These are phyloP conservation scores for Leptopilina clavipes DNA, from an alignment of 1,140 invertebrate genomes.

Conservation along the genomic window DNA sequence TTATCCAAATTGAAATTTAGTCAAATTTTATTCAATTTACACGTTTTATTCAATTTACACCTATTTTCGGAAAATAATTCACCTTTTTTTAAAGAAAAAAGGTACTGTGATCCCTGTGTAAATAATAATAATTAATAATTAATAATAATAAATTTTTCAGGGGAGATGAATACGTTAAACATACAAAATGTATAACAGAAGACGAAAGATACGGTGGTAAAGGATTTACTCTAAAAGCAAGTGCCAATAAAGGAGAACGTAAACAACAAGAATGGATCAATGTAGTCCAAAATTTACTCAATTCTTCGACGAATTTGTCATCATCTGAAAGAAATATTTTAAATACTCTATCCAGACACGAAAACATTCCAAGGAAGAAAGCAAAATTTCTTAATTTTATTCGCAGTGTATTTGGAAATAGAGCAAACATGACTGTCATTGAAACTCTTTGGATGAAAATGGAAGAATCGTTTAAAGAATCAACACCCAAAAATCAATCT, in stretches of 20 bases:
- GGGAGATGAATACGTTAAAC: constrained; percentile 85
- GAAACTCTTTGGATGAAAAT: constrained; percentile 82
- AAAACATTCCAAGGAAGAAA: constrained; percentile 95
- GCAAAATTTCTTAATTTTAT: constrained; percentile 90
- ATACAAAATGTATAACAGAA: constrained; percentile 95
- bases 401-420: constrained; percentile 77
- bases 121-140: too few species aligned
- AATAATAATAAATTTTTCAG: constrained; percentile 71
- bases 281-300: constrained; percentile 84
- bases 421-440: constrained; percentile 76
- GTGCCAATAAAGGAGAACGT: constrained; percentile 88
- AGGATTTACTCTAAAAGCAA: constrained; percentile 83
- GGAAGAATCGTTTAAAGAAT: constrained; percentile 79
- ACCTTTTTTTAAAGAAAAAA: too few species aligned
- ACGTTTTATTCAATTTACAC: too few species aligned
- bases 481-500: constrained; percentile 62
- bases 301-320: constrained; percentile 77
- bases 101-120: too few species aligned
- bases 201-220: constrained; percentile 92
- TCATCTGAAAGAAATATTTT: constrained; percentile 79
- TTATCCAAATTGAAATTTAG: too few species aligned
- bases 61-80: too few species aligned
- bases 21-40: too few species aligned
- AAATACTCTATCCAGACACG: constrained; percentile 82
- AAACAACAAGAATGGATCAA: constrained; percentile 94